Percentiles rank a stretch among this genome's conserved stretches.
phyloP scores from a whole-genome alignment of 2,888 invertebrate genomes.

The Allolobophora icterica region DNA sequence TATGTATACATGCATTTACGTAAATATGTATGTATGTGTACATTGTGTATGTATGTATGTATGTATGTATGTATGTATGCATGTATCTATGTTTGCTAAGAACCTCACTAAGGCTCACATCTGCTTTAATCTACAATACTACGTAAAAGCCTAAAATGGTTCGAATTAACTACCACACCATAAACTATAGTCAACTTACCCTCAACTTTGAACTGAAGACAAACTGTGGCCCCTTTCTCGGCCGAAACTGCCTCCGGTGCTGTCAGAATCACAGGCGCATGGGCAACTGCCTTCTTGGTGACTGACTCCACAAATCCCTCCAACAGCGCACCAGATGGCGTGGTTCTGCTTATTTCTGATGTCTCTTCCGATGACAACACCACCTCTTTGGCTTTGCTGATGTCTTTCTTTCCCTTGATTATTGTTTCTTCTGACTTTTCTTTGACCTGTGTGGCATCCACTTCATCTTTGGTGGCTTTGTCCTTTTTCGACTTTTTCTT shows the following conservation, averaged over 20 bases:
- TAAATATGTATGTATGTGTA: no score
- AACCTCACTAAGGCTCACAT: no score
- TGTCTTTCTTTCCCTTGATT: neutral
- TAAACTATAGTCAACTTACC: slow-evolving; percentile 30
- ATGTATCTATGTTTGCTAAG: no score
- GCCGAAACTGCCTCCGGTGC: slow-evolving; percentile 33
- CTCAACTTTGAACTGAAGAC: slow-evolving; percentile 37
- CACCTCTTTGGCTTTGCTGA: neutral
- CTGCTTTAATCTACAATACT: no score
- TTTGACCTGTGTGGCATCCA: neutral
- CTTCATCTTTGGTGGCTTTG: neutral
- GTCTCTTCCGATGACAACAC: slow-evolving; percentile 3
- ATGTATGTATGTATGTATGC: no score
- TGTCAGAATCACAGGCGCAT: slow-evolving; percentile 18
- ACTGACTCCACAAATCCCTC: neutral
- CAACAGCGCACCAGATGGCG: neutral
- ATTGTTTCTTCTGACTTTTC: neutral
- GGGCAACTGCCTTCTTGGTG: slow-evolving; percentile 3
- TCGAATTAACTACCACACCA: neutral
- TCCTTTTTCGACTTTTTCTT: slow-evolving; percentile 25
- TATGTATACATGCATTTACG: no score
- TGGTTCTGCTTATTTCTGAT: neutral
- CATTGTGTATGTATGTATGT: no score
- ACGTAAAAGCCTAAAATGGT: neutral
- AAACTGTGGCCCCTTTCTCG: slow-evolving; percentile 38